Evolutionary conservation across 2,888 invertebrate genomes (phyloP).

Genomic region (Willowsia nigromaculata): DNA sequence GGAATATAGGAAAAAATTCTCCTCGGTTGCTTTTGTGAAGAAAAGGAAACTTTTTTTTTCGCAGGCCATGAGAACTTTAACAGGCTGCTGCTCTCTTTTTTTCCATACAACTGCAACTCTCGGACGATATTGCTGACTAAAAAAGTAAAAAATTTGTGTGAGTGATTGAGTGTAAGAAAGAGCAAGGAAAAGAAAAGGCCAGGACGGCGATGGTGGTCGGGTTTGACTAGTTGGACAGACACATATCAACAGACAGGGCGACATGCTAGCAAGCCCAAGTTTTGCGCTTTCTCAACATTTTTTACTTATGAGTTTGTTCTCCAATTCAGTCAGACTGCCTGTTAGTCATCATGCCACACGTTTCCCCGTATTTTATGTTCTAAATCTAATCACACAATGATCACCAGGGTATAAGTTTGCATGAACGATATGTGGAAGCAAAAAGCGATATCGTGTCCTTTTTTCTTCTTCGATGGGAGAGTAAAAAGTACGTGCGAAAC

Average conservation of each 20-base stretch:
- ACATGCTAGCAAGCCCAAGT: neutral
- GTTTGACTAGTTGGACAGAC: constrained; percentile 38
- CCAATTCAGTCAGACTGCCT: constrained; percentile 22
- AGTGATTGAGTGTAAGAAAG: constrained; percentile 35
- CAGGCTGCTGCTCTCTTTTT: constrained; percentile 53
- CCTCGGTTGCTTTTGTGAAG: constrained; percentile 13
- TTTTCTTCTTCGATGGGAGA: neutral
- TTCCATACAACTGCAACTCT: neutral
- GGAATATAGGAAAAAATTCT: constrained; percentile 10
- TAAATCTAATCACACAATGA: constrained; percentile 36
- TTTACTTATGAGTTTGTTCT: constrained; percentile 8
- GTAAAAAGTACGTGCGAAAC: neutral
- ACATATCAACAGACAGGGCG: constrained; percentile 60
- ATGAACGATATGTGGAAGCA: constrained; percentile 1
- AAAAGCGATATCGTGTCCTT: constrained; percentile 58
- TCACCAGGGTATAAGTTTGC: constrained; percentile 13
- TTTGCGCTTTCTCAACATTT: constrained; percentile 12
- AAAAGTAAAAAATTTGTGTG: constrained; percentile 31
- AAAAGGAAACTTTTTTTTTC: constrained; percentile 44
- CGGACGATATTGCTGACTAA: neutral
- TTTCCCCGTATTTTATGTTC: constrained; percentile 52
- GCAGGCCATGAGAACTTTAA: constrained; percentile 64
- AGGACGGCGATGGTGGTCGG: constrained; percentile 9
- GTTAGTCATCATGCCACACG: constrained; percentile 24
- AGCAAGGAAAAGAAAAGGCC: constrained; percentile 3